Conservation (phyloP, 2,113 vertebrate species). For the Glareola pratincola region DNA sequence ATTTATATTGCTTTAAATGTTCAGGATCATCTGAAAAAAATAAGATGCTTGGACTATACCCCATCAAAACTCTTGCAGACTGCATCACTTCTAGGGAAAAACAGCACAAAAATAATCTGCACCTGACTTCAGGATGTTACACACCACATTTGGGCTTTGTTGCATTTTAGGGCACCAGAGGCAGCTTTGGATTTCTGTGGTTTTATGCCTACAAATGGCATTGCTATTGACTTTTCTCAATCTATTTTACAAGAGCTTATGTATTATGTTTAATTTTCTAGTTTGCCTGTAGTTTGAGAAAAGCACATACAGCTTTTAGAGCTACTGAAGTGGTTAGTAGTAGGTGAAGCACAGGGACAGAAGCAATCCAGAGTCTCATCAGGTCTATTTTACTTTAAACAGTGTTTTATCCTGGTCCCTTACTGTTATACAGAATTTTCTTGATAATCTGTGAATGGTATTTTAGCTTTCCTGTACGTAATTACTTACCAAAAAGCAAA, state of each 20-base stretch:
- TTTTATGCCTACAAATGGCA: background rate
- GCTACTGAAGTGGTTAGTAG: background rate
- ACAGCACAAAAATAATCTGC: background rate
- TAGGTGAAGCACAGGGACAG: background rate
- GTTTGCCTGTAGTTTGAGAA: background rate
- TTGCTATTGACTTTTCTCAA: background rate
- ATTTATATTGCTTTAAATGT: background rate
- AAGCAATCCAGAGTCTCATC: background rate
- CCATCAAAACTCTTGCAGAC: background rate
- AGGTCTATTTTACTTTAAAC: background rate
- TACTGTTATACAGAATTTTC: background rate
- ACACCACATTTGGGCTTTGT: background rate
- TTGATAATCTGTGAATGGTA: background rate
- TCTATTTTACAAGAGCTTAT: background rate
- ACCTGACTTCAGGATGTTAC: background rate
- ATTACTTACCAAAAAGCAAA: background rate
- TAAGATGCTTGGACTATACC: background rate
- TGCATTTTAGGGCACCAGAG: background rate
- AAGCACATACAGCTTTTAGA: background rate
- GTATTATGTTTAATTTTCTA: background rate
- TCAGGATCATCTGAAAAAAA: constrained; percentile 13
- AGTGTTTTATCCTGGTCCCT: background rate
- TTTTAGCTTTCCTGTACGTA: background rate
- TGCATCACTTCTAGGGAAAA: background rate
- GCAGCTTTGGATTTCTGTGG: background rate